Base-by-base conservation (phyloP, 2,113 vertebrate species). In the Cygnus buccinator region DNA sequence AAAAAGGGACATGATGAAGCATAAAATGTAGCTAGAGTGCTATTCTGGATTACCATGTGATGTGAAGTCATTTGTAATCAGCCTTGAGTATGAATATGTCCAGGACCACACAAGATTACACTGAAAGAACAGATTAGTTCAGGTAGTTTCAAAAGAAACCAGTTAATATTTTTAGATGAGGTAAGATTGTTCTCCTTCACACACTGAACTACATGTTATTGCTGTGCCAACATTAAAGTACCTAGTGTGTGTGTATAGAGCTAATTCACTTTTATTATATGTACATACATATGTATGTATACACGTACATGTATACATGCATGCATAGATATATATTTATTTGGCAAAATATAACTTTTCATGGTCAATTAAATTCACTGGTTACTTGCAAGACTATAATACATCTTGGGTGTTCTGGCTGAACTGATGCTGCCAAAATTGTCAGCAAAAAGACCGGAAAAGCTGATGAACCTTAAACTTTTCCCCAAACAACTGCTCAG, bases 341-440 rank as follows among this genome's bases (percentile, higher is more conserved):
- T 46, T 65, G 59, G 57, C 39, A 81, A 76, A 87, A 71, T 74
- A 41, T 25, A 41, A 11, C 52, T 61, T n/a, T 75, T 82, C 71
- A 48, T 19, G n/a, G 55, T 33, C 70, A 63, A 54, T 76, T 77
- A 77, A 65, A 87, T 39, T 89, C 79, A 68, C 43, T 87, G 72
- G 71, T 85, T 92, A 65, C 89, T 94, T 93, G 67, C 19, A 16
- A 93, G 63, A 58, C 62, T 66, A 9, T 73, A 86, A 67, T 68
- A 90, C 80, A 73, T 94, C 94, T 96, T 97, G 95, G 95, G 95
- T 96, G 95, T 96, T 96, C 93, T 95, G 80, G 31, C 73, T 90
- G 35, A 81, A 41, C 43, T 41, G 31, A 78, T 54, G 73, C 89
- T 96, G 95, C 95, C 92, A 96, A 93, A 91, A 82, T 44, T 48